Percentiles rank a stretch among this genome's conserved stretches.
Evolutionary conservation across 1,140 invertebrate species (phyloP).

Genomic region (Drosophila persimilis): DNA sequence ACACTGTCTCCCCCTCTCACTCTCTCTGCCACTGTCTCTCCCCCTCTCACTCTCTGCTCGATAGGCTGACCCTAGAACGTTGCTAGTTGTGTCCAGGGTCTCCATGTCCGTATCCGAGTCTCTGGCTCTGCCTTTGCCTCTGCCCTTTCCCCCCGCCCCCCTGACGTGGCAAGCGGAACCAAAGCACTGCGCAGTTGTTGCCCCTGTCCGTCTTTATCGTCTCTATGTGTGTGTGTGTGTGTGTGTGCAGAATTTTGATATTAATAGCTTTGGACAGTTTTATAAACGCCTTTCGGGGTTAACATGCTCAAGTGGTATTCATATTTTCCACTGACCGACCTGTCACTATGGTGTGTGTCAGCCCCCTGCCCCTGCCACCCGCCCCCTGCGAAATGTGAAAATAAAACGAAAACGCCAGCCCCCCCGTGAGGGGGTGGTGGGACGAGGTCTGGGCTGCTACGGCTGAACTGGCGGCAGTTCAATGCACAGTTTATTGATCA

Average conservation of each 20-base stretch:
- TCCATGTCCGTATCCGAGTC: conserved; percentile 36
- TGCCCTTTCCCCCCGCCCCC: neutral
- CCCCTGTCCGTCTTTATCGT: neutral
- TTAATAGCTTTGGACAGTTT: conserved; percentile 81
- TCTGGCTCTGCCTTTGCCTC: conserved; percentile 1
- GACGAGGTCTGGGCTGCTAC: conserved; percentile 1
- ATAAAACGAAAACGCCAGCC: conserved; percentile 25
- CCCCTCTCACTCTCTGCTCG: conserved; percentile 35
- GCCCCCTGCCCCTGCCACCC: neutral
- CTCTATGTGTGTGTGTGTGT: conserved; percentile 10
- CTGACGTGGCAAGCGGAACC: conserved; percentile 14
- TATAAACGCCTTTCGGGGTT: conserved; percentile 81
- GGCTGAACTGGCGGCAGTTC: too few relatives aligned
- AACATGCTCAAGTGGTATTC: conserved; percentile 81
- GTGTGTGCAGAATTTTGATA: conserved; percentile 79
- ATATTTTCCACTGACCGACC: conserved; percentile 82
- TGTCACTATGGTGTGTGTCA: conserved; percentile 72
- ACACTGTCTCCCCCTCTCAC: neutral
- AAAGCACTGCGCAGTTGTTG: conserved; percentile 72
- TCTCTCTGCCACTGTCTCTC: neutral
- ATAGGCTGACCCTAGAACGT: conserved; percentile 71
- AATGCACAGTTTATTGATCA: too few relatives aligned
- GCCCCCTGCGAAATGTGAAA: conserved; percentile 32
- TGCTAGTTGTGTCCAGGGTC: conserved; percentile 41
- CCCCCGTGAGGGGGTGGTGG: too few relatives aligned